These are phyloP conservation scores for Lysandra bellargus DNA, from an alignment of 2,888 invertebrate species.

Conservation along the genomic window DNA sequence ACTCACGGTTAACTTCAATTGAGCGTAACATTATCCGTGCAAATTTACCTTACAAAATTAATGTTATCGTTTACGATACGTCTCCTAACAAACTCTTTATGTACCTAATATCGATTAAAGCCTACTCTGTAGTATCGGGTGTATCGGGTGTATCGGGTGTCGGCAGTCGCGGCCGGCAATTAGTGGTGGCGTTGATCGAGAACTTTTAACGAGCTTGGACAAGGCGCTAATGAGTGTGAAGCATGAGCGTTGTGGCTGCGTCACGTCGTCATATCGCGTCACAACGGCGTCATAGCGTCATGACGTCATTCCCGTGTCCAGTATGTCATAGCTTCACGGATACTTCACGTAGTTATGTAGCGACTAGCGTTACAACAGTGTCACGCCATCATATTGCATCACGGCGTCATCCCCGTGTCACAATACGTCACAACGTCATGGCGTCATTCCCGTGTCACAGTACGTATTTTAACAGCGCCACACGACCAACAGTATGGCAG, in stretches of 20 bases:
- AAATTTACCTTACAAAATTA: too few species aligned
- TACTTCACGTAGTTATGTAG: too few species aligned
- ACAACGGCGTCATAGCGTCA: neutral
- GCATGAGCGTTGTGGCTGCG: conserved; percentile 9
- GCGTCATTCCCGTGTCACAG: too few species aligned
- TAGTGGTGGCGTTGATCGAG: conserved; percentile 45
- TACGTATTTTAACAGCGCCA: too few species aligned
- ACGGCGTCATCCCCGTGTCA: too few species aligned
- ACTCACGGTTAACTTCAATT: too few species aligned
- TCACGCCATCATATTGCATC: too few species aligned
- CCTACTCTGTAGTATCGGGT: neutral
- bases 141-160: neutral
- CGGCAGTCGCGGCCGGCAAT: conserved; percentile 41
- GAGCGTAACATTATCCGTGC: too few species aligned
- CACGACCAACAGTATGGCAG: too few species aligned
- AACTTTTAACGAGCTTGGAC: conserved; percentile 75
- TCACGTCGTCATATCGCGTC: neutral
- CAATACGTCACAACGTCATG: too few species aligned
- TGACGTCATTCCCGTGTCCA: neutral
- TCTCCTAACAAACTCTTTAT: neutral
- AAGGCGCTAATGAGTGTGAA: conserved; percentile 68
- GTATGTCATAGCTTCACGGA: neutral
- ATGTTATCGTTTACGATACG: neutral
- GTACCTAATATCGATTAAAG: neutral
- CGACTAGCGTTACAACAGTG: neutral